Percentiles rank a stretch among this genome's conserved stretches.
phyloP scores from a whole-genome alignment of 1,140 invertebrate species.

The Drosophila jambulina region DNA sequence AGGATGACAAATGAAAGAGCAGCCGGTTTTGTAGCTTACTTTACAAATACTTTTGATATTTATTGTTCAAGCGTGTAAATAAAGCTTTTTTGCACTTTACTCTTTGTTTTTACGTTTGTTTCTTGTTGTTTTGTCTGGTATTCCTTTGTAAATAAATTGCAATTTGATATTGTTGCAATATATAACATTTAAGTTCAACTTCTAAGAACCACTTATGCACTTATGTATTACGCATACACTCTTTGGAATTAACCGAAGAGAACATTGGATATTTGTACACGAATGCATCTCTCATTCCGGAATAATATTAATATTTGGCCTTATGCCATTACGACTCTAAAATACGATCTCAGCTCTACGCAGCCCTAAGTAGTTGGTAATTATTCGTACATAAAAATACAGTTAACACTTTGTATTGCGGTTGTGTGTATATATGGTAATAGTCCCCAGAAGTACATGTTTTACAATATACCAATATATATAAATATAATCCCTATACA shows the following conservation, averaged over 20 bases:
- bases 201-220: constrained; percentile 34
- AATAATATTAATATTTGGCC: constrained; percentile 9
- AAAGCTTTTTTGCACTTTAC: constrained; percentile 62
- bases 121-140: constrained; percentile 14
- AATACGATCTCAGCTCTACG: constrained; percentile 39
- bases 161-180: constrained; percentile 46
- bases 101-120: constrained; percentile 29
- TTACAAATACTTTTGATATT: constrained; percentile 58
- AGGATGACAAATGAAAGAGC: constrained; percentile 13
- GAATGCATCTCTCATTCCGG: constrained; percentile 11
- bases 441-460: constrained; percentile 23
- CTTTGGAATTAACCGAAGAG: not conserved
- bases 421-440: constrained; percentile 20
- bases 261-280: constrained; percentile 33
- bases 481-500: constrained; percentile 39
- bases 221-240: constrained; percentile 20
- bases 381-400: constrained; percentile 44
- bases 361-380: constrained; percentile 34
- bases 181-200: constrained; percentile 49
- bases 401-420: constrained; percentile 50
- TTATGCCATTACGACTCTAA: constrained; percentile 28
- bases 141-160: constrained; percentile 53
- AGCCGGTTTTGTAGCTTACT: constrained; percentile 21
- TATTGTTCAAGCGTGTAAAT: constrained; percentile 64
- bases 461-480: constrained; percentile 31